Evolutionary conservation across 2,888 invertebrate species (phyloP).

Genomic region (Anarsia innoxiella): DNA sequence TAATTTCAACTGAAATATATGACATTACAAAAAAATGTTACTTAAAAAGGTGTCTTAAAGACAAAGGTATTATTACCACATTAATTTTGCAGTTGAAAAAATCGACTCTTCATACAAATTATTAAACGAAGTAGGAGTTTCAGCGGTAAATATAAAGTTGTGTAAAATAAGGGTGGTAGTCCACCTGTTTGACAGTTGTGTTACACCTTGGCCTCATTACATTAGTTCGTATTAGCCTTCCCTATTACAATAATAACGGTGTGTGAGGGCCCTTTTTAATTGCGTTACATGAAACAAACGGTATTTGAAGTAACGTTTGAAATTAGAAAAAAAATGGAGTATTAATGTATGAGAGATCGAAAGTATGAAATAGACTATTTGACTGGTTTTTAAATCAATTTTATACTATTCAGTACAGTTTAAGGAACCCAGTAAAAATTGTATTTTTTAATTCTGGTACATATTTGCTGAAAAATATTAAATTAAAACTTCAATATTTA

Average conservation of each 20-base stretch:
- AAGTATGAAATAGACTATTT: too few relatives aligned
- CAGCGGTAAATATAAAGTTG: slow-evolving; percentile 1
- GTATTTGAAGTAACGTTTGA: not conserved
- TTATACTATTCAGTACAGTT: too few relatives aligned
- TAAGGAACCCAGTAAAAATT: too few relatives aligned
- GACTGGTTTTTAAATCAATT: too few relatives aligned
- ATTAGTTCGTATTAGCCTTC: slow-evolving; percentile 27
- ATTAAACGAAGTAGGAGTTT: not conserved
- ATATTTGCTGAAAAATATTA: too few relatives aligned
- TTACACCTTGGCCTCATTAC: slow-evolving; percentile 49
- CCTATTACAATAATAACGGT: slow-evolving; percentile 41
- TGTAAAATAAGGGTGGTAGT: slow-evolving; percentile 35
- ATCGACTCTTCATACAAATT: not conserved
- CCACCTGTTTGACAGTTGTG: slow-evolving; percentile 59
- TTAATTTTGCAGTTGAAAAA: slow-evolving; percentile 14
- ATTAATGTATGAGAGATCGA: too few relatives aligned
- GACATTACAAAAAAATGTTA: slow-evolving; percentile 34
- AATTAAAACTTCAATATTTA: too few relatives aligned
- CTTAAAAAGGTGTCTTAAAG: slow-evolving; percentile 40
- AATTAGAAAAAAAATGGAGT: too few relatives aligned
- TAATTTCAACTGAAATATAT: slow-evolving; percentile 18
- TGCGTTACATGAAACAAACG: not conserved
- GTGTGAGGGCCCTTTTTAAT: slow-evolving; percentile 23
- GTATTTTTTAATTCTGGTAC: too few relatives aligned
- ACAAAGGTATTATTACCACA: slow-evolving; percentile 31